Percentiles rank a stretch among this genome's conserved stretches.
These are phyloP conservation scores for Rhabdomys pumilio DNA, from an alignment of 2,797 vertebrate species.

Conservation along the genomic window DNA sequence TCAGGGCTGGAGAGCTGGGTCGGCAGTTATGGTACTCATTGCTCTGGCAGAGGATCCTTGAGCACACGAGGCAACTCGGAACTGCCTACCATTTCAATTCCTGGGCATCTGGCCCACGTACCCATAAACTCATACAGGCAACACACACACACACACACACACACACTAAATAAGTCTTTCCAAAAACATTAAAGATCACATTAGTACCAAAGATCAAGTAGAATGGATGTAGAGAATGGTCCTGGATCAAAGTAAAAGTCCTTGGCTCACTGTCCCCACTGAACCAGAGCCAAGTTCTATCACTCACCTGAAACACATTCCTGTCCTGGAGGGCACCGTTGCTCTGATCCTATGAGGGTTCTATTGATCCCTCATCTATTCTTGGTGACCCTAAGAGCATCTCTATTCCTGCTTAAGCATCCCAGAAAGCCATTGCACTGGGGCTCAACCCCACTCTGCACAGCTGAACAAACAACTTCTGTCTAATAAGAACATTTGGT, in stretches of 20 bases:
- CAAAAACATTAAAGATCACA: background rate
- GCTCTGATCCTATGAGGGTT: background rate
- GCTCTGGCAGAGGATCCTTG: background rate
- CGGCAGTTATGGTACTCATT: background rate
- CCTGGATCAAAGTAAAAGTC: background rate
- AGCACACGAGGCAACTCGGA: background rate
- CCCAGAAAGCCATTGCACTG: background rate
- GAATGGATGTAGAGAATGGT: background rate
- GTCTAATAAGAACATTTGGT: background rate
- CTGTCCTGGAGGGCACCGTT: background rate
- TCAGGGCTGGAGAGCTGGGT: background rate
- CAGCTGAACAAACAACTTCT: background rate
- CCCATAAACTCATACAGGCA: background rate
- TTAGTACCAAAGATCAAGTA: background rate
- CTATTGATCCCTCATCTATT: background rate
- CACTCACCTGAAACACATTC: background rate
- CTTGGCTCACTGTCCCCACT: background rate
- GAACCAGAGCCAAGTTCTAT: background rate
- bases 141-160: too few species aligned
- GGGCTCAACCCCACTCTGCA: background rate
- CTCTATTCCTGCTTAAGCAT: background rate
- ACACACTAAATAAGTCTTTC: background rate
- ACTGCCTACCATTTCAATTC: background rate
- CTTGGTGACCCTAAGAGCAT: background rate
- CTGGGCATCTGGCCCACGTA: background rate